Percentiles rank a stretch among this genome's conserved stretches.
Evolutionary conservation across 1,140 invertebrate genomes (phyloP).

Genomic region (Helicoverpa armigera): DNA sequence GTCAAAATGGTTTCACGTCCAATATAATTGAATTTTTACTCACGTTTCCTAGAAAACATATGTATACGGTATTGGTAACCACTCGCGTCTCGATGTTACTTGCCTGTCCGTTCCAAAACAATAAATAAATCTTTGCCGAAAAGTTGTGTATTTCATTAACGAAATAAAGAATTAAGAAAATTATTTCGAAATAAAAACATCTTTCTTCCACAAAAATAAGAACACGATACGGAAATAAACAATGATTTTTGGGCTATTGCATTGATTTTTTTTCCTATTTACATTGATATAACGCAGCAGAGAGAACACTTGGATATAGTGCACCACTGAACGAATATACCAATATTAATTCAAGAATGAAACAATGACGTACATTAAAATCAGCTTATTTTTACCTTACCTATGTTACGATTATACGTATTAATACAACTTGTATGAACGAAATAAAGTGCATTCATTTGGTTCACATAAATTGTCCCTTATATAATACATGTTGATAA

Average conservation of each 20-base stretch:
- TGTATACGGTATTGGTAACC: conserved; percentile 70
- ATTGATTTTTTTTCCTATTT: conserved; percentile 78
- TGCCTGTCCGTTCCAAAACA: conserved; percentile 76
- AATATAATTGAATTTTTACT: conserved; percentile 64
- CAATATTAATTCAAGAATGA: conserved; percentile 85
- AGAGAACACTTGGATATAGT: conserved; percentile 32
- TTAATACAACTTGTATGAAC: conserved; percentile 60
- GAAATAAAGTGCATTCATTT: conserved; percentile 51
- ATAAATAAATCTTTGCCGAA: conserved; percentile 73
- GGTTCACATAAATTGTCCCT: conserved; percentile 67
- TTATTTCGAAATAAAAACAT: conserved; percentile 63
- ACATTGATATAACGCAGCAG: conserved; percentile 70
- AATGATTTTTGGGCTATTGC: conserved; percentile 84
- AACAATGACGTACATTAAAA: conserved; percentile 85
- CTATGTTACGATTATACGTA: conserved; percentile 84
- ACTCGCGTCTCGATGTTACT: conserved; percentile 69
- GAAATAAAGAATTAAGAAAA: conserved; percentile 67
- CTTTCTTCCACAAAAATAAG: conserved; percentile 67
- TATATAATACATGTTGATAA: conserved; percentile 84
- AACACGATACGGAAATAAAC: conserved; percentile 73
- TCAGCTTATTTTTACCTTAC: conserved; percentile 84
- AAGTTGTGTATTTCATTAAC: conserved; percentile 81
- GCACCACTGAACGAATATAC: conserved; percentile 55
- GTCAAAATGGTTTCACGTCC: conserved; percentile 66
- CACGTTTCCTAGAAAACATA: conserved; percentile 82